Evolutionary conservation across 1,140 invertebrate genomes (phyloP).

Genomic region (Drosophila sturtevanti): DNA sequence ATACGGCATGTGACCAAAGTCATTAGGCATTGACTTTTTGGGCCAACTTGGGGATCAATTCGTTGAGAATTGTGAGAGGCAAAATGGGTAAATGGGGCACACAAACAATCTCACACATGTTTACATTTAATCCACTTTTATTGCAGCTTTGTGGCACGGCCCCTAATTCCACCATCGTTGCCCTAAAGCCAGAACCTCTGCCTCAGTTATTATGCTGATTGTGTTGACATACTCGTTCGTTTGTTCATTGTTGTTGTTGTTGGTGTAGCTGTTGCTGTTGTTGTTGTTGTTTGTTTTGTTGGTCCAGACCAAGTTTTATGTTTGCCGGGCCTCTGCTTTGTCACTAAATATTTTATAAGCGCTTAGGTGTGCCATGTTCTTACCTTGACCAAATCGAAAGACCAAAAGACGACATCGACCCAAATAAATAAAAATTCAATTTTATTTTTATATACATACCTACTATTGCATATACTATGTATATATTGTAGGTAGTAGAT

Average conservation of each 20-base stretch:
- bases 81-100: conserved; percentile 15
- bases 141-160: conserved; percentile 43
- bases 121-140: conserved; percentile 78
- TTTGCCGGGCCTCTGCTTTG: conserved; percentile 40
- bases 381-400: conserved; percentile 44
- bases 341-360: conserved; percentile 70
- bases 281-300: conserved; percentile 33
- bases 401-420: neutral
- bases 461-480: neutral
- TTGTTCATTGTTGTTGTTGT: conserved; percentile 25
- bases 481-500: neutral
- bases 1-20: conserved; percentile 68
- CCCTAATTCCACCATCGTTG: neutral
- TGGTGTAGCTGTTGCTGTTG: conserved; percentile 13
- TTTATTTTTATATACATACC: conserved; percentile 38
- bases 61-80: conserved; percentile 23
- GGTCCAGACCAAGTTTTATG: conserved; percentile 37
- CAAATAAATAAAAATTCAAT: conserved; percentile 70
- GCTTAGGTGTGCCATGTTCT: conserved; percentile 27
- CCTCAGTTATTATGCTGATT: conserved; percentile 78
- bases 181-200: neutral
- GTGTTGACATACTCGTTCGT: conserved; percentile 60
- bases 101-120: conserved; percentile 56
- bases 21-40: conserved; percentile 65
- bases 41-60: conserved; percentile 56